phyloP scores from a whole-genome alignment of 23 tunicate genomes.

The Clavelina lepadiformis region DNA sequence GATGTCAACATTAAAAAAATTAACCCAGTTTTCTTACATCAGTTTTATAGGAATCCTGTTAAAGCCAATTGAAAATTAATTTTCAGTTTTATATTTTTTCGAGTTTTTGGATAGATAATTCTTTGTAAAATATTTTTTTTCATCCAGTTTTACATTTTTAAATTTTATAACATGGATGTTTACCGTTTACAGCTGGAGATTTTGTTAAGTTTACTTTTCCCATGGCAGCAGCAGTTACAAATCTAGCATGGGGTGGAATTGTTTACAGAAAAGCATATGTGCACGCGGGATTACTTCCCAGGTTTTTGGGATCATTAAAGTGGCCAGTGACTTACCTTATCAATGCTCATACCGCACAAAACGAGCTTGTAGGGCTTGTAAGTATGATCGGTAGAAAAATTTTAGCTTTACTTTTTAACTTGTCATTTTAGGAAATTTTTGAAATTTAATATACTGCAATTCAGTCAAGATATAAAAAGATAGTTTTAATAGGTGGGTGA shows the following conservation, averaged over 20 bases:
- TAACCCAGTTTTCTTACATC: no score
- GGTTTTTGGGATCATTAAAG: slow-evolving; percentile 48
- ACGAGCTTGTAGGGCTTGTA: slow-evolving; percentile 86
- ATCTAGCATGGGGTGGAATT: slow-evolving; percentile 95
- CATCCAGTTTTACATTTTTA: no score
- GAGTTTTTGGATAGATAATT: no score
- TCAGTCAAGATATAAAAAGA: no score
- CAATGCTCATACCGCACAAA: slow-evolving; percentile 52
- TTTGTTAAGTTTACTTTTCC: slow-evolving; percentile 93
- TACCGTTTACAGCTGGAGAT: slow-evolving; percentile 99
- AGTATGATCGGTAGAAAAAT: slow-evolving; percentile 3
- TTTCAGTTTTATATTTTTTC: no score
- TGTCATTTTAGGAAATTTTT: not conserved
- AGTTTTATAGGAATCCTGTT: no score
- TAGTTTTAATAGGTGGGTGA: no score
- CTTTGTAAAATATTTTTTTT: no score
- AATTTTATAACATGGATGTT: no score
- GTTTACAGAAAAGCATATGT: slow-evolving; percentile 65
- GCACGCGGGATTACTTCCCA: slow-evolving; percentile 37
- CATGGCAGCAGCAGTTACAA: slow-evolving; percentile 89
- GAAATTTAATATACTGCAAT: not conserved
- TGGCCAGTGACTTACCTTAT: slow-evolving; percentile 79
- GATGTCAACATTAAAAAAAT: no score
- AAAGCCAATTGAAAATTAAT: no score
- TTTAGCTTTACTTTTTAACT: not conserved